Percentiles rank a stretch among this genome's conserved stretches.
Conservation (phyloP, 2,113 vertebrate species). For the Cyphomyrus plagiostoma region DNA sequence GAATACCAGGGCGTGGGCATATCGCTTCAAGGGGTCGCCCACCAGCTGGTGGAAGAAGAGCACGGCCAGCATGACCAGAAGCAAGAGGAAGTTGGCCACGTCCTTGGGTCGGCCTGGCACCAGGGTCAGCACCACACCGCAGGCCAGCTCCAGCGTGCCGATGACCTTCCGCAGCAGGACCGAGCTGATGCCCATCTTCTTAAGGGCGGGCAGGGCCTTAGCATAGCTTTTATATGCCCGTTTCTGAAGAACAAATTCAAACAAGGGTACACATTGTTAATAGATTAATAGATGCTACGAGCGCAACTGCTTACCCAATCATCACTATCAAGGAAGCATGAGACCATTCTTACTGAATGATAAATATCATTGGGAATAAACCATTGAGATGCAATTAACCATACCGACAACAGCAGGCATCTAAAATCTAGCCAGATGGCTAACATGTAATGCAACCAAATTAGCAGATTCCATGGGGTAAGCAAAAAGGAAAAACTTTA, state of each 20-base stretch:
- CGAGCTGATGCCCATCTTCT: slow-evolving; percentile 90
- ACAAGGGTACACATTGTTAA: neutral
- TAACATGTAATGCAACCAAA: neutral
- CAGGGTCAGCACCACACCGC: slow-evolving; percentile 90
- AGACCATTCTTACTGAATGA: neutral
- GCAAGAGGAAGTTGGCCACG: slow-evolving; percentile 90
- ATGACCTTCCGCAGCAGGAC: slow-evolving; percentile 95
- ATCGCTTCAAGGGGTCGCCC: slow-evolving; percentile 94
- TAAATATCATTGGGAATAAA: neutral
- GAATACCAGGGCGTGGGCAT: slow-evolving; percentile 91
- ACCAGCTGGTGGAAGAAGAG: slow-evolving; percentile 97
- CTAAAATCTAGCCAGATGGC: neutral
- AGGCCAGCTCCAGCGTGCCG: slow-evolving; percentile 85
- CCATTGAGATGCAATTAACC: neutral
- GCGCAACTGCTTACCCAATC: neutral
- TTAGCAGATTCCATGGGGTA: neutral
- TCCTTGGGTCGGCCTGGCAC: slow-evolving; percentile 91
- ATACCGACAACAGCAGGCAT: neutral
- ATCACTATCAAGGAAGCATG: neutral
- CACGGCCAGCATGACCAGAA: slow-evolving; percentile 87
- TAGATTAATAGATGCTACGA: neutral
- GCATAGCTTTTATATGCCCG: slow-evolving; percentile 95
- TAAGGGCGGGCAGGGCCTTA: slow-evolving; percentile 85
- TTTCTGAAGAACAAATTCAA: slow-evolving; percentile 68
- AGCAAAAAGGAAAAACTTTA: neutral